Evolutionary conservation across 1,140 invertebrate species (phyloP).

Genomic region (Trypoxylus dichotomus): DNA sequence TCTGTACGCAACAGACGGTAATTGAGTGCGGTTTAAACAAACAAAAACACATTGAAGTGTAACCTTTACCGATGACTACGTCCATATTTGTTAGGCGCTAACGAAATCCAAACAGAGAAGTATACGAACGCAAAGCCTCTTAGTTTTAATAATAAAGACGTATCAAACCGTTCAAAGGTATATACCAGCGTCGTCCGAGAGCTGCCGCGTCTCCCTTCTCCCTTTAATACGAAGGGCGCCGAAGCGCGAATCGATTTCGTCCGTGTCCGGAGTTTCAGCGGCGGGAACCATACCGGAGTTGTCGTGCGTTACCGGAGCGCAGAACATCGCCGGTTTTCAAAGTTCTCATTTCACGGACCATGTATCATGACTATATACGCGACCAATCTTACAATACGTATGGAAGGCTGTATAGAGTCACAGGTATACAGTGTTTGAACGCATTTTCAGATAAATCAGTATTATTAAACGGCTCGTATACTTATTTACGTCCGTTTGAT

Average conservation of each 20-base stretch:
- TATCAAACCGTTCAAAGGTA: neutral
- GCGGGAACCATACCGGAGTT: constrained; percentile 10
- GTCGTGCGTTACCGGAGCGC: constrained; percentile 18
- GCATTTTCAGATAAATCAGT: neutral
- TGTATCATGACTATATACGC: constrained; percentile 19
- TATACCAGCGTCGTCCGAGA: neutral
- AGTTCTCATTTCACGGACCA: constrained; percentile 18
- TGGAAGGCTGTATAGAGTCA: constrained; percentile 7
- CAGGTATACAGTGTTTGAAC: constrained; percentile 6
- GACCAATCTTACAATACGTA: neutral
- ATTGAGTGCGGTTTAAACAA: too few relatives aligned
- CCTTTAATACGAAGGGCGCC: neutral
- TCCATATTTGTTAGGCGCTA: neutral
- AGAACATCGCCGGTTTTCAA: neutral
- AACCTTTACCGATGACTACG: neutral
- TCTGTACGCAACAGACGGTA: too few relatives aligned
- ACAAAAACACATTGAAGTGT: too few relatives aligned
- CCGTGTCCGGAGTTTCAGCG: constrained; percentile 14
- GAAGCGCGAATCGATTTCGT: constrained; percentile 20
- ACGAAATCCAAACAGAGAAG: neutral
- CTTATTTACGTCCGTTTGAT: too few relatives aligned
- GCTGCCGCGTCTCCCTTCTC: neutral
- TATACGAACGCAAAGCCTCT: neutral
- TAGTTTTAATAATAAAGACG: constrained; percentile 12
- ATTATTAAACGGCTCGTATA: neutral